phyloP scores from a whole-genome alignment of 2,113 vertebrate genomes.

The Mustela nigripes region DNA sequence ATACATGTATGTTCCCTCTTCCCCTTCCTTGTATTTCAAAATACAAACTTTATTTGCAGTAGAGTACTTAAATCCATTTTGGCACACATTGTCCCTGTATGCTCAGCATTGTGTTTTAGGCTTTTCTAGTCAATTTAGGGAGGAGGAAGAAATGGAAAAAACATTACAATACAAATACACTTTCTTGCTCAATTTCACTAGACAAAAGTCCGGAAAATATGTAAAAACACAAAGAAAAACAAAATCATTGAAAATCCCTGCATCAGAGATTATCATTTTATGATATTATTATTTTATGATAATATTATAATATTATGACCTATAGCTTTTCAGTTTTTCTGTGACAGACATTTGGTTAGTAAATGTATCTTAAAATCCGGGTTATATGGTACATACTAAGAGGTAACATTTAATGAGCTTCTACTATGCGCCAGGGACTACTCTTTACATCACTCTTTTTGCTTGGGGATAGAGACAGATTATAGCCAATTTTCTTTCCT shows the following conservation, averaged over 20 bases:
- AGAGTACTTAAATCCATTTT: background rate
- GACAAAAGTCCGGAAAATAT: slow-evolving; percentile 53
- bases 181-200: background rate
- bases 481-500: slow-evolving; percentile 27
- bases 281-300: too few species aligned
- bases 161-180: slow-evolving; percentile 1
- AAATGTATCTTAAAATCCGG: slow-evolving; percentile 53
- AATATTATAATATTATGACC: background rate
- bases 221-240: slow-evolving; percentile 49
- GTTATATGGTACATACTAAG: background rate
- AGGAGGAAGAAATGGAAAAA: slow-evolving; percentile 44
- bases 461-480: background rate
- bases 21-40: slow-evolving; percentile 36
- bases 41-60: slow-evolving; percentile 32
- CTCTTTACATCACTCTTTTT: background rate
- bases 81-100: background rate
- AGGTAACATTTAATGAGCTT: slow-evolving; percentile 50
- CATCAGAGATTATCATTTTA: background rate
- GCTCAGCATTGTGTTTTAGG: slow-evolving; percentile 7
- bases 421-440: background rate
- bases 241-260: slow-evolving; percentile 5
- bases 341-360: background rate
- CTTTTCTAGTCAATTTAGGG: slow-evolving; percentile 51
- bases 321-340: background rate
- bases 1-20: background rate